Evolutionary conservation across 1,140 invertebrate genomes (phyloP).

Genomic region (Tetramorium parvispinum): DNA sequence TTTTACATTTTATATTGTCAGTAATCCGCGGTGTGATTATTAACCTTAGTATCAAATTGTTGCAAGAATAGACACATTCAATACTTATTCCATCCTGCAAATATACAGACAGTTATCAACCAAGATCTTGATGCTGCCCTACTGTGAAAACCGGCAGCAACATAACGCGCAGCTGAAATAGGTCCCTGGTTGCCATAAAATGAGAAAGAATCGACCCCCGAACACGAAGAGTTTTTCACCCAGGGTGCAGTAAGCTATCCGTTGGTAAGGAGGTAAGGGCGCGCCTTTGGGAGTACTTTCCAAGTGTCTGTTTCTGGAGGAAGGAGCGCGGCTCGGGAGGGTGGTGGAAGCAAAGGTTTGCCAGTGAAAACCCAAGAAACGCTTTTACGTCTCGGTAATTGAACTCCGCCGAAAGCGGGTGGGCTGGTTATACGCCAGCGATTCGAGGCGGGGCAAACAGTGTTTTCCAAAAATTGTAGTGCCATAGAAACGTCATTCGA

Average conservation of each 20-base stretch:
- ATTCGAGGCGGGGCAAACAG: not conserved
- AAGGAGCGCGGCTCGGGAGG: conserved; percentile 3
- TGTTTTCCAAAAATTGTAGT: conserved; percentile 20
- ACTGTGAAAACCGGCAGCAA: conserved; percentile 53
- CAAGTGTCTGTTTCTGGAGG: conserved; percentile 67
- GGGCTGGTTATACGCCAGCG: not conserved
- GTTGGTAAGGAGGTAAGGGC: conserved; percentile 63
- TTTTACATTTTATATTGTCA: not conserved
- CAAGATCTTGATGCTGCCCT: conserved; percentile 43
- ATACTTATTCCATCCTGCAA: not conserved
- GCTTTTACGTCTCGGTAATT: conserved; percentile 58
- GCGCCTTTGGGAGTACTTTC: conserved; percentile 67
- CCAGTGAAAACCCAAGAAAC: conserved; percentile 38
- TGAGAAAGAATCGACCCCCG: conserved; percentile 72
- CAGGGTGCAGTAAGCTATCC: conserved; percentile 67
- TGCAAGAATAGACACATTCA: not conserved
- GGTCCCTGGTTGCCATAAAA: conserved; percentile 69
- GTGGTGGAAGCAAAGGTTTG: conserved; percentile 8
- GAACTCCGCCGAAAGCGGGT: conserved; percentile 15
- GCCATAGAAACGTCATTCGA: not conserved
- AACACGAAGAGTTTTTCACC: conserved; percentile 39
- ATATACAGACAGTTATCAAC: not conserved
- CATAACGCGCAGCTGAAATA: conserved; percentile 66
- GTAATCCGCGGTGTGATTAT: not conserved
- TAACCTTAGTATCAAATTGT: not conserved